phyloP scores from a whole-genome alignment of 2,113 vertebrate species.

The Scolopax mira region DNA sequence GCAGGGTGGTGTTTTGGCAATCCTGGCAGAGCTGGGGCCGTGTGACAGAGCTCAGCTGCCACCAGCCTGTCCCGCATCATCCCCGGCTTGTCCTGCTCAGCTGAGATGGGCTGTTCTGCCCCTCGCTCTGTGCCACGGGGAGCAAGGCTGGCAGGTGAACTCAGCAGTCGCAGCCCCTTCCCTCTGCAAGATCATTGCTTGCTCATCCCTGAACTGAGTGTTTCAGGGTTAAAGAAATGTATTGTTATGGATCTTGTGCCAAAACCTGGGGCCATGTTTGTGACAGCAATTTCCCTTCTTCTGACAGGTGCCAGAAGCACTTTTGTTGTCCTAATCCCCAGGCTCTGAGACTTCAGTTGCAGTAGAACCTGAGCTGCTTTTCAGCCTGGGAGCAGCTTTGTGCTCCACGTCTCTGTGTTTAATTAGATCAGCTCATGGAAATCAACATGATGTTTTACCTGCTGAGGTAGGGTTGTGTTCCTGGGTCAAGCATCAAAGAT shows the following conservation, averaged over 20 bases:
- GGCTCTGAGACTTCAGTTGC: background rate
- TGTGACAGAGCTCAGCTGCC: background rate
- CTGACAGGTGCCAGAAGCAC: background rate
- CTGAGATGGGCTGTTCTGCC: rapidly evolving
- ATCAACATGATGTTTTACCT: background rate
- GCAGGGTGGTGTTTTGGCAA: rapidly evolving
- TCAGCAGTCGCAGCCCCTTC: rapidly evolving
- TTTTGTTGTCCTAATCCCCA: background rate
- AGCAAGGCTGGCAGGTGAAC: background rate
- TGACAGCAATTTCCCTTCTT: background rate
- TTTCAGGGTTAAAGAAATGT: background rate
- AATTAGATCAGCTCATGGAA: background rate
- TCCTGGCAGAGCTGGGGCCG: background rate
- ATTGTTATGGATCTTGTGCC: background rate
- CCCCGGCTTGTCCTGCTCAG: background rate
- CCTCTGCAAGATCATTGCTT: rapidly evolving
- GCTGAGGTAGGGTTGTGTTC: background rate
- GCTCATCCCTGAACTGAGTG: background rate
- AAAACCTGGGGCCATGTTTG: background rate
- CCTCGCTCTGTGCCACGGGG: rapidly evolving
- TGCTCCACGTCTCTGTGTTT: background rate
- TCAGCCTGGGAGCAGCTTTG: background rate
- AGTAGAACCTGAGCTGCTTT: background rate
- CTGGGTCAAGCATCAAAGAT: background rate
- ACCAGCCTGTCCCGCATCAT: background rate